Evolutionary conservation across 2,113 vertebrate genomes (phyloP).

Genomic region (Alethe diademata): DNA sequence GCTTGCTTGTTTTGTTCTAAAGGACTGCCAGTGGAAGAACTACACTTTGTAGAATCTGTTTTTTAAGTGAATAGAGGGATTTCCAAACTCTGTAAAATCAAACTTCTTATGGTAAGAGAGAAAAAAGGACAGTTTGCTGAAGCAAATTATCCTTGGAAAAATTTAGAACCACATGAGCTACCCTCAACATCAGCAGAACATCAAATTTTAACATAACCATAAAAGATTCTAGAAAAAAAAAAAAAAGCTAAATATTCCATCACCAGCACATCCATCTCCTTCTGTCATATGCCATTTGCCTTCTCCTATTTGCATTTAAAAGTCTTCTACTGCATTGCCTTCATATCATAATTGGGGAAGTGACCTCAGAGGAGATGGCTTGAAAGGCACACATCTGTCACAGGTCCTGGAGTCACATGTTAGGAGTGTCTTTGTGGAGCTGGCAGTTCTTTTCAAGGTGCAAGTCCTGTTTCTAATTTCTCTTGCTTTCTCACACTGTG

Average conservation of each 20-base stretch:
- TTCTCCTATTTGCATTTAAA: slow-evolving; percentile 36
- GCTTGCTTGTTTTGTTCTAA: not conserved
- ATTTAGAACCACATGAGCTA: not conserved
- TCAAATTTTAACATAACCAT: not conserved
- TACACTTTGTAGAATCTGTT: not conserved
- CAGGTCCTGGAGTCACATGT: not conserved
- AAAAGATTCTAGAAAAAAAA: not conserved
- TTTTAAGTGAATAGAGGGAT: not conserved
- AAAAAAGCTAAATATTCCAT: not conserved
- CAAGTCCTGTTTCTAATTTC: not conserved
- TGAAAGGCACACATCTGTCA: slow-evolving; percentile 26
- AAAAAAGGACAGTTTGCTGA: not conserved
- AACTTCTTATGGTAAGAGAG: not conserved
- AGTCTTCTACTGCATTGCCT: not conserved
- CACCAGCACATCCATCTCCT: not conserved
- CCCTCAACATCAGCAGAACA: not conserved
- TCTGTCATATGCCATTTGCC: not conserved
- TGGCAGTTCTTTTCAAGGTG: not conserved
- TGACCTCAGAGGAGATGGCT: not conserved
- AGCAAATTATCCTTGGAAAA: not conserved
- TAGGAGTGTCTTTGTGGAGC: not conserved
- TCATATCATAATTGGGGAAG: not conserved
- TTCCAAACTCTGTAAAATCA: not conserved
- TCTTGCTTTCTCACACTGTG: not conserved
- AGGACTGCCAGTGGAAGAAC: not conserved